Base-by-base conservation (phyloP, 2,797 vertebrate species). In the Falco columbarius region DNA sequence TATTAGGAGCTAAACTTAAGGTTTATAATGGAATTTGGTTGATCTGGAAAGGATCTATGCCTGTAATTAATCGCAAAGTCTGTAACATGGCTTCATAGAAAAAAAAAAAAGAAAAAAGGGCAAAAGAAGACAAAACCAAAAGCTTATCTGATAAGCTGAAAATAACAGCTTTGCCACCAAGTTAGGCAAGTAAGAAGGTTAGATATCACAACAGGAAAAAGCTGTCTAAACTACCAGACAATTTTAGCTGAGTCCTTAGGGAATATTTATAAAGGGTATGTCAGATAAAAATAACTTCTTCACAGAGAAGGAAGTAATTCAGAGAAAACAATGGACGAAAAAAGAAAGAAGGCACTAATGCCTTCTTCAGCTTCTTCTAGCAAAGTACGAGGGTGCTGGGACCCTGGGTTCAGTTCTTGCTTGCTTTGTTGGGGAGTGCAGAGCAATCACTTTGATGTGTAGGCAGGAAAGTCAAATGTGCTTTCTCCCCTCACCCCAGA, bases 221-320 rank as follows among this genome's bases (percentile, higher is more conserved):
- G 40, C 65, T 90, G 65, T 77, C 70, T 89, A 46, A 95, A 51
- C 54, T 81, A 86, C 46, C 38, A 86, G 73, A 42, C 56, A 75
- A 18, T 91, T 92, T 91, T 56, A 88, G 47, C 27, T 72, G 72
- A 16, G 26, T 66, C 73, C n/a, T 90, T 44, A 36, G 15, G 58
- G 73, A 55, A 72, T 79, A 40, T 68, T 86, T 89, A 51, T 81
- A 90, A 86, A 92, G 42, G 23, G 24, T 62, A 65, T 34, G 47
- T 81, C 70, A 81, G 74, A 24, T 71, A 66, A 90, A 90, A 95
- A 89, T 70, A 91, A 62, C 58, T 88, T 79, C 30, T 75, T 93
- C 63, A 58, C 23, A 38, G 23, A 32, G 26, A 22, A 83, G 12
- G 38, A 75, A 29, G 16, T 5, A 40, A 55, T 82, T 71, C 14